Conservation (phyloP, 1,140 invertebrate genomes). For the Neodiprion fabricii region DNA sequence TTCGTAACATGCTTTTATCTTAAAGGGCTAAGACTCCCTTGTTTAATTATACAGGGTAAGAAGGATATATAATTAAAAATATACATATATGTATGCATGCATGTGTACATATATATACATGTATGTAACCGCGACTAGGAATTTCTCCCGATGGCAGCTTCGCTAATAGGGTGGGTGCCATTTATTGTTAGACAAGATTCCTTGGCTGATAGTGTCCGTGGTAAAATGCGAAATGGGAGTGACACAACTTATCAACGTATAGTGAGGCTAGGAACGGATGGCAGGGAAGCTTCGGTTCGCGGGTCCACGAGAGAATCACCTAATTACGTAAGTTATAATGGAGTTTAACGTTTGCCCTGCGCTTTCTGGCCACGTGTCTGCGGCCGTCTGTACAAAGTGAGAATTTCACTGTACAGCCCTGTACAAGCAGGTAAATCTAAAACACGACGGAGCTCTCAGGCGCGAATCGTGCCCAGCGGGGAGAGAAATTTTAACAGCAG, state of each 20-base stretch:
- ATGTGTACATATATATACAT: neutral
- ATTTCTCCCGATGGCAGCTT: too few species aligned
- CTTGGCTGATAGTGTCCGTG: neutral
- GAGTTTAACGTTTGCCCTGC: slow-evolving; percentile 29
- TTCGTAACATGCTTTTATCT: neutral
- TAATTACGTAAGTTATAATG: slow-evolving; percentile 38
- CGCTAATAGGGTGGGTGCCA: too few species aligned
- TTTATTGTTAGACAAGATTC: too few species aligned
- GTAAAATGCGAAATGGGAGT: neutral
- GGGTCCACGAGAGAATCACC: slow-evolving; percentile 13
- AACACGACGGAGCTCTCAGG: too few species aligned
- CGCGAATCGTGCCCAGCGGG: too few species aligned
- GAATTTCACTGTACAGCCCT: neutral
- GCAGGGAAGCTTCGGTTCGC: slow-evolving; percentile 2
- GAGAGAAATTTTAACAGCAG: too few species aligned
- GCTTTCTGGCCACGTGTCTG: slow-evolving; percentile 8
- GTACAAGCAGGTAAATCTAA: neutral
- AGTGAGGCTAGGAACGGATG: neutral
- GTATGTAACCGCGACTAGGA: neutral
- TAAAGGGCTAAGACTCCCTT: neutral
- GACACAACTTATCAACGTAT: neutral
- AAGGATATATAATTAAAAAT: neutral
- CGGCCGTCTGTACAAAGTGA: neutral
- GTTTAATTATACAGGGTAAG: neutral
- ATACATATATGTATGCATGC: neutral